Percentiles rank a stretch among this genome's conserved stretches.
Conservation (phyloP, 2,888 invertebrate species). For the Pyrrhosoma nymphula region DNA sequence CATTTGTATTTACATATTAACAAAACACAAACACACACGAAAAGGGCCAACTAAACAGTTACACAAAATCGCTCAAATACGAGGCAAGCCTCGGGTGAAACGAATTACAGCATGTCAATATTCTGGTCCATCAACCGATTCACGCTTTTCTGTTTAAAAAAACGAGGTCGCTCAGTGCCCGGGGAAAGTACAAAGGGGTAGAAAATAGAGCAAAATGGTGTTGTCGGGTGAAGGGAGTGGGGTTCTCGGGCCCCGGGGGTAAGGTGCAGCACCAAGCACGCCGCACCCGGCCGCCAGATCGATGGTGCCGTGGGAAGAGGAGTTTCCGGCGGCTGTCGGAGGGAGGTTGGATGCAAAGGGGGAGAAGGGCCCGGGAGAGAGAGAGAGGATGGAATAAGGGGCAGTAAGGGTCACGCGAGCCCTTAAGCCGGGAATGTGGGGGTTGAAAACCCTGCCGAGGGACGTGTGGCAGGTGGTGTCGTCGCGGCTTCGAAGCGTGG, state of each 20-base stretch:
- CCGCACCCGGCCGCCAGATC: background rate
- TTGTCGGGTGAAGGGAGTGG: background rate
- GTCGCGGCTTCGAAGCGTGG: background rate
- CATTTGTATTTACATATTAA: no score
- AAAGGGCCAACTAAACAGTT: no score
- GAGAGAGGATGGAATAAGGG: background rate
- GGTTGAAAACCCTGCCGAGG: background rate
- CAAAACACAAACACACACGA: no score
- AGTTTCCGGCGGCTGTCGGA: background rate
- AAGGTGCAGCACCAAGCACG: background rate
- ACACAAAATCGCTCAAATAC: no score
- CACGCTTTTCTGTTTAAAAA: no score
- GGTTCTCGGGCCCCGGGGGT: no score
- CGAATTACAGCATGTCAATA: no score
- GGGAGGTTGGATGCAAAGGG: background rate
- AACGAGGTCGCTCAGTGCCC: no score
- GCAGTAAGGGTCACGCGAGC: background rate
- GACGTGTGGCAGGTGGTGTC: background rate
- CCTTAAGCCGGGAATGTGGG: background rate
- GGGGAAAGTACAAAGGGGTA: background rate
- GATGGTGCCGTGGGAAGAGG: background rate
- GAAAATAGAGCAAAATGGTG: background rate
- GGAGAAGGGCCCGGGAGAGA: background rate
- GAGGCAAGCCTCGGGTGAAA: no score
- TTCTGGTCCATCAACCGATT: no score